A percentile compares a stretch with the other conserved stretches of the same genome.
Conservation (phyloP, 2,888 invertebrate genomes). For the Agonum fuliginosum region DNA sequence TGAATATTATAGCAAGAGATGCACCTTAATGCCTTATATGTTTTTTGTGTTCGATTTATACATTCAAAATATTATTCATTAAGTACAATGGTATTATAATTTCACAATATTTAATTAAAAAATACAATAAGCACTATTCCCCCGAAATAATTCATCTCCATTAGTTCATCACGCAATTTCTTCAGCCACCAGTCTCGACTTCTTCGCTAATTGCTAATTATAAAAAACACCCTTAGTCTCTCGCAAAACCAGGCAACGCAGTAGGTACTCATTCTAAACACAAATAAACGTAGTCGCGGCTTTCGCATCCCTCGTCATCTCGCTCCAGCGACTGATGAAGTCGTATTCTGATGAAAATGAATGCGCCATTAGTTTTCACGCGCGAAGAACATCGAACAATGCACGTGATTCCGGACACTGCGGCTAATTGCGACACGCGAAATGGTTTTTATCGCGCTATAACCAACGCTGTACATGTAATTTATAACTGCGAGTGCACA, state of each 20-base stretch:
- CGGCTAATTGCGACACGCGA: conserved; percentile 53
- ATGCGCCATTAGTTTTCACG: conserved; percentile 57
- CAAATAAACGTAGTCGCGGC: neutral
- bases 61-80: too few relatives aligned
- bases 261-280: neutral
- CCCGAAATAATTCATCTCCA: neutral
- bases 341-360: conserved; percentile 54
- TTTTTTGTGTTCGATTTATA: too few relatives aligned
- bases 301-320: neutral
- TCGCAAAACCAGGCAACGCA: neutral
- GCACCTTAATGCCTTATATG: too few relatives aligned
- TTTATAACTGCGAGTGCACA: neutral
- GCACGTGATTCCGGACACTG: conserved; percentile 49
- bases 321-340: conserved; percentile 48
- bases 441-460: conserved; percentile 47
- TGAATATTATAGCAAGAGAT: too few relatives aligned
- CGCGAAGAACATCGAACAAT: conserved; percentile 50
- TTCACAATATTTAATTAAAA: too few relatives aligned
- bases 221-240: conserved; percentile 28
- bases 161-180: neutral
- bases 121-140: neutral
- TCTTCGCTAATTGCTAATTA: conserved; percentile 46
- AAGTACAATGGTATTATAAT: too few relatives aligned
- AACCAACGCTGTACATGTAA: conserved; percentile 13
- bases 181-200: conserved; percentile 1